Percentiles rank a stretch among this genome's conserved stretches.
These are phyloP conservation scores for Ceyx margarethae DNA, from an alignment of 2,113 vertebrate species.

Conservation along the genomic window DNA sequence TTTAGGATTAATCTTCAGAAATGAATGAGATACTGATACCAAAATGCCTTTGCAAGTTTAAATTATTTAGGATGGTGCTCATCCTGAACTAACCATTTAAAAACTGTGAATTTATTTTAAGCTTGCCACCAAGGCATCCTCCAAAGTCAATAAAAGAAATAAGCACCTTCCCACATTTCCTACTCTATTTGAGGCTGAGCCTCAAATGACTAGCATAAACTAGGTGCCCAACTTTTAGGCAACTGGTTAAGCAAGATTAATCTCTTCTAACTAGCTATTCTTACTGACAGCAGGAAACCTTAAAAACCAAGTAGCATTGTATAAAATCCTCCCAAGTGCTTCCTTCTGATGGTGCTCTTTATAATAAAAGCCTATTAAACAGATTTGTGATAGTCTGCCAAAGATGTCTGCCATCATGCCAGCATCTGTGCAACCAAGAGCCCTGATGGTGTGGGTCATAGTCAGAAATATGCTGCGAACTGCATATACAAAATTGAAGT, in stretches of 20 bases:
- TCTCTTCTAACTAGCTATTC: neutral
- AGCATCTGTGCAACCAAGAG: neutral
- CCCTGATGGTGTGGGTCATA: neutral
- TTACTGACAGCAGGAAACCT: neutral
- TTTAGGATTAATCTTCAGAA: neutral
- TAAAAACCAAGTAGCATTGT: neutral
- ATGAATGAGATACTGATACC: neutral
- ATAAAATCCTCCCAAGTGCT: neutral
- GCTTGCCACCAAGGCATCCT: neutral
- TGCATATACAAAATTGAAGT: conserved; percentile 44
- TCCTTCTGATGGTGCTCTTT: conserved; percentile 16
- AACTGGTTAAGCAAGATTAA: neutral
- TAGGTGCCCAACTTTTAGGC: neutral
- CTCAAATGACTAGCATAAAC: neutral
- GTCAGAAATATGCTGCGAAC: conserved; percentile 27
- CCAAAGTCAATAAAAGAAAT: neutral
- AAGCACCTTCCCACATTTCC: neutral
- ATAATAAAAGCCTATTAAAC: conserved; percentile 25
- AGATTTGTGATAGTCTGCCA: neutral
- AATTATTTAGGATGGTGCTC: neutral
- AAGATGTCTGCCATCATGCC: conserved; percentile 30
- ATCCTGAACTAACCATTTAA: neutral
- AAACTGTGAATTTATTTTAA: neutral
- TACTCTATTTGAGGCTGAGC: neutral
- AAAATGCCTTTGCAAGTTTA: neutral